Evolutionary conservation across 2,888 invertebrate genomes (phyloP).

Genomic region (Watsonalla binaria): DNA sequence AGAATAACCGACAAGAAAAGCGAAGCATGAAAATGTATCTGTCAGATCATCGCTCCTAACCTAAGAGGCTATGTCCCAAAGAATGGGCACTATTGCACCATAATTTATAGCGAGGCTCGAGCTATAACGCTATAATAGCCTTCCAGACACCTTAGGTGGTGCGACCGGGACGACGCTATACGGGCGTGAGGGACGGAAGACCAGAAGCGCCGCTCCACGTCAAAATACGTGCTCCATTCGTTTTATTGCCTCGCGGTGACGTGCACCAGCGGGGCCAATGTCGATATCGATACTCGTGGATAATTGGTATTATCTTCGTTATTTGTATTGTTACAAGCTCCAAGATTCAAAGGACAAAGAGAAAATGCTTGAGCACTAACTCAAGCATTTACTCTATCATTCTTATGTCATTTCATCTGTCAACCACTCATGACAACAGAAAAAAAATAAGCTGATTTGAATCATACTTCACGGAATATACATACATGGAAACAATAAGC

Average conservation of each 20-base stretch:
- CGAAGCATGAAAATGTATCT: constrained; percentile 41
- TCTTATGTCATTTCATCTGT: no score
- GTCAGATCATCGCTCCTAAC: constrained; percentile 51
- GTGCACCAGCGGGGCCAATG: constrained; percentile 17
- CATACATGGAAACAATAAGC: no score
- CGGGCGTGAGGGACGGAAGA: constrained; percentile 47
- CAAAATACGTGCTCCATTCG: constrained; percentile 79
- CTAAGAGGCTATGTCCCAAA: constrained; percentile 48
- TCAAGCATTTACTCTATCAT: no score
- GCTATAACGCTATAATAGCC: constrained; percentile 72
- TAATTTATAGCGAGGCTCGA: constrained; percentile 70
- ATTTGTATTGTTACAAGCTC: background rate
- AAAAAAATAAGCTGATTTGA: no score
- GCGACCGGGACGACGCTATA: constrained; percentile 44
- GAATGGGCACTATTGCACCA: constrained; percentile 71
- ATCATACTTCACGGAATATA: no score
- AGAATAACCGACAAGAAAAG: background rate
- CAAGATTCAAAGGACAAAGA: no score
- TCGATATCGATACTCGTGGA: constrained; percentile 45
- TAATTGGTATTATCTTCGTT: background rate
- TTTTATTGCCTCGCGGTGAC: constrained; percentile 69
- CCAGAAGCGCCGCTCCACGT: constrained; percentile 79
- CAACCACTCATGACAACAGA: no score
- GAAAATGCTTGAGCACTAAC: no score
- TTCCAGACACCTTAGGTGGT: constrained; percentile 64